Base-by-base conservation (phyloP, 2,797 vertebrate species). In the Spatula versicolor region DNA sequence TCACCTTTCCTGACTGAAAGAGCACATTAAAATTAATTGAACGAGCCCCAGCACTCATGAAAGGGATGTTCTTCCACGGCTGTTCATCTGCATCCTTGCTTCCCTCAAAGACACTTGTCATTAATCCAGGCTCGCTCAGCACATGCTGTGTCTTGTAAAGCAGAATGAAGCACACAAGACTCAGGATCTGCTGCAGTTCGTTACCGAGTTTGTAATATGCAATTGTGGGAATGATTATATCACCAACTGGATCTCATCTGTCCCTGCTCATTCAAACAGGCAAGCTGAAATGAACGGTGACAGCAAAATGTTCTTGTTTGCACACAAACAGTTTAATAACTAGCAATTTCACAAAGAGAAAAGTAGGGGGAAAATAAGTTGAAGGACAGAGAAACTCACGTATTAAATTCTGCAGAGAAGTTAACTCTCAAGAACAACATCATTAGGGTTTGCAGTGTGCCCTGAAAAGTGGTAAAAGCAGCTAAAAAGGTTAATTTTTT, bases 261-360 rank as follows among this genome's bases (percentile, higher is more conserved):
- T 93, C 96, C 96, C 71, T 12, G 31, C 69, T 74, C 84, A 88
- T 62, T 64, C 85, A 67, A 56, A 79, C 75, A 16, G 43, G 78
- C 58, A 50, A 84, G 66, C 78, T 16, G 66, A 88, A 95, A 96
- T 86, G 76, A 96, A 73, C 90, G 59, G 89, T 94, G 97, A 97
- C 97, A 97, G 96, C 66, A 78, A 97, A 97, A 95, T 91, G 91
- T 90, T 94, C 97, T 96, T 97, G 97, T 98, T 98, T 97, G 96
- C 96, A 96, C 95, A 94, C 95, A 96, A 95, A 96, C 92, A 92
- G 92, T 92, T 92, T 95, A 95, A 95, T 96, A 98, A 93, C 95
- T 68, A 43, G 95, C 95, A 96, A 97, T 97, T 97, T 97, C 86
- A 82, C 50, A 8, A 62, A 58, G 58, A 86, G 73, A 58, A 84